These are phyloP conservation scores for Alloplasta piceator DNA, from an alignment of 2,888 invertebrate genomes.

Conservation along the genomic window DNA sequence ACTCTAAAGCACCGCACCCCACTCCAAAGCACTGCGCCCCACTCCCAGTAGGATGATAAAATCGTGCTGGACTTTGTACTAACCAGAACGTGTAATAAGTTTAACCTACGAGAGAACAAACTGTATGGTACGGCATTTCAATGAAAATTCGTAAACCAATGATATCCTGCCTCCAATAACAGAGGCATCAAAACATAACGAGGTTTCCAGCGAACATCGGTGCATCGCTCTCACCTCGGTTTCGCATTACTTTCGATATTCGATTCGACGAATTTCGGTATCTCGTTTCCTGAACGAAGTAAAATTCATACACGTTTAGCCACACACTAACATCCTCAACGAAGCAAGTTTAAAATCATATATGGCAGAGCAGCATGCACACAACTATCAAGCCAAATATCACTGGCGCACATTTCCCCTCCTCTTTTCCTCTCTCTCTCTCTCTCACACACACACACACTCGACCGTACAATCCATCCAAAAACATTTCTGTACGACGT, in stretches of 20 bases:
- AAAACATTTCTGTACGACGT: constrained; percentile 65
- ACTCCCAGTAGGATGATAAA: too few species aligned
- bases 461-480: constrained; percentile 60
- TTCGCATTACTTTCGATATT: constrained; percentile 50
- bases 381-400: constrained; percentile 46
- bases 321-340: neutral
- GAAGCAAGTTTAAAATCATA: constrained; percentile 29
- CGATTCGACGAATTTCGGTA: constrained; percentile 58
- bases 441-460: constrained; percentile 38
- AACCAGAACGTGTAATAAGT: neutral
- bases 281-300: constrained; percentile 51
- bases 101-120: neutral
- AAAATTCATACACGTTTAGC: constrained; percentile 12
- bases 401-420: constrained; percentile 1
- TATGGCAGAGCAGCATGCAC: neutral
- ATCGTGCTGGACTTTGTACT: too few species aligned
- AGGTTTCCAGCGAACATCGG: neutral
- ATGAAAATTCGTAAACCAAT: constrained; percentile 35
- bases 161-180: constrained; percentile 34
- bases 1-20: too few species aligned
- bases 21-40: too few species aligned
- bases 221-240: constrained; percentile 26
- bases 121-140: neutral
- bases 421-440: neutral
- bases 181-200: neutral